A percentile compares a stretch with the other conserved stretches of the same genome.
These are phyloP conservation scores for Armadillidium nasatum DNA, from an alignment of 1,140 invertebrate species.

Conservation along the genomic window DNA sequence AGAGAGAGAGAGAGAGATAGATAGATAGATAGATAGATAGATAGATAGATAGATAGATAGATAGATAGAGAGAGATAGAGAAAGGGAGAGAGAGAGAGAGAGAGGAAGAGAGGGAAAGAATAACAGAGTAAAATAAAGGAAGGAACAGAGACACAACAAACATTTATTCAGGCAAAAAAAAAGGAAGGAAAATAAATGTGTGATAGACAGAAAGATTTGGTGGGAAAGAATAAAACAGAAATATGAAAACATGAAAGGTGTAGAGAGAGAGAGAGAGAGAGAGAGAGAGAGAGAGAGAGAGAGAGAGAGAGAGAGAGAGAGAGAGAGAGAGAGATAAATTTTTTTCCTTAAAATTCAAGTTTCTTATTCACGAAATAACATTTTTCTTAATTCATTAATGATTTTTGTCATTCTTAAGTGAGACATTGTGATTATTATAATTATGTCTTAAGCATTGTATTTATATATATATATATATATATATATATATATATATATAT, in stretches of 20 bases:
- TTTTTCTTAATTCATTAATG: too few species aligned
- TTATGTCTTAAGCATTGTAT: too few species aligned
- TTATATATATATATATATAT: conserved; percentile 9
- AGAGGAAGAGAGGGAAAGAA: neutral
- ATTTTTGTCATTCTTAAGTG: too few species aligned
- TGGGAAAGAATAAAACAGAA: neutral
- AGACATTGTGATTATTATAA: too few species aligned
- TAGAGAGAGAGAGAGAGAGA: conserved; percentile 11
- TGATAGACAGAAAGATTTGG: neutral
- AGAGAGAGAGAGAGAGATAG: too few species aligned
- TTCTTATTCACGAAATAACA: too few species aligned
- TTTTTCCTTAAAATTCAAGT: too few species aligned
- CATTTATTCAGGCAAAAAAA: neutral
- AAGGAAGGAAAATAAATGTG: neutral
- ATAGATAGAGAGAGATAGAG: too few species aligned
- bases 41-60: too few species aligned
- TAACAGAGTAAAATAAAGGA: neutral
- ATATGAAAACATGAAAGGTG: too few species aligned
- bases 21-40: too few species aligned
- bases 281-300: conserved; percentile 9
- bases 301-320: neutral
- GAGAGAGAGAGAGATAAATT: too few species aligned
- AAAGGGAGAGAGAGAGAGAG: conserved; percentile 1
- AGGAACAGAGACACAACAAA: neutral
- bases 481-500: conserved; percentile 10